Conservation (phyloP, 2,888 invertebrate species). For the Ophion costatus region DNA sequence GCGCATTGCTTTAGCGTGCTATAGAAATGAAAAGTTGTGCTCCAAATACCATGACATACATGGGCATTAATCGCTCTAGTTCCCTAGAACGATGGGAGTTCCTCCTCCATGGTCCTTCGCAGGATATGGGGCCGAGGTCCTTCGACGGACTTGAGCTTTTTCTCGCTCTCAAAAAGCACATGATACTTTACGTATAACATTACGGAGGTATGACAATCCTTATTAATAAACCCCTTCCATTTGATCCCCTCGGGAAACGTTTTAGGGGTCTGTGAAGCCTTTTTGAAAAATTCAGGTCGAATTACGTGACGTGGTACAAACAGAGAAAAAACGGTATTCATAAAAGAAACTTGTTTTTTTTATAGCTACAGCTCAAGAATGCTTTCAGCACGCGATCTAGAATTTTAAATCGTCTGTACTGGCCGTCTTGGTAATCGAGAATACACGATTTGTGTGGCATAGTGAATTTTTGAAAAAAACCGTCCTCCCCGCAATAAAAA, state of each 20-base stretch:
- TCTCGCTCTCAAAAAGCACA: neutral
- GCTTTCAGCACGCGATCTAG: too few species aligned
- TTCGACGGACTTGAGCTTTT: slow-evolving; percentile 20
- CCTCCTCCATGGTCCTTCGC: neutral
- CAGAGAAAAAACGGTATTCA: neutral
- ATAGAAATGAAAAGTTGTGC: slow-evolving; percentile 6
- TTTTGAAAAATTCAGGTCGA: too few species aligned
- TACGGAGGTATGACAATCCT: neutral
- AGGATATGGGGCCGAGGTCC: slow-evolving; percentile 14
- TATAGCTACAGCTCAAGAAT: too few species aligned
- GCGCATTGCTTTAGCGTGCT: slow-evolving; percentile 16
- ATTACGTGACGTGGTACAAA: neutral
- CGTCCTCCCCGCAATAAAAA: too few species aligned
- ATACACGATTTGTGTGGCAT: too few species aligned
- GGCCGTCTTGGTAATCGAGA: too few species aligned
- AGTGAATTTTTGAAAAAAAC: too few species aligned
- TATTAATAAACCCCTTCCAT: neutral
- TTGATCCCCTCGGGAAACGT: neutral
- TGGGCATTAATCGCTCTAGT: slow-evolving; percentile 24
- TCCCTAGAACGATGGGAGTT: slow-evolving; percentile 7
- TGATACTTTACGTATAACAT: neutral
- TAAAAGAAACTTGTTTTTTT: neutral
- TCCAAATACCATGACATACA: neutral
- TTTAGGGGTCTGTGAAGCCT: too few species aligned
- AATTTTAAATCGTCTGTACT: too few species aligned